A percentile compares a stretch with the other conserved stretches of the same genome.
Conservation (phyloP, 2,797 vertebrate genomes). For the Dipus sagitta region DNA sequence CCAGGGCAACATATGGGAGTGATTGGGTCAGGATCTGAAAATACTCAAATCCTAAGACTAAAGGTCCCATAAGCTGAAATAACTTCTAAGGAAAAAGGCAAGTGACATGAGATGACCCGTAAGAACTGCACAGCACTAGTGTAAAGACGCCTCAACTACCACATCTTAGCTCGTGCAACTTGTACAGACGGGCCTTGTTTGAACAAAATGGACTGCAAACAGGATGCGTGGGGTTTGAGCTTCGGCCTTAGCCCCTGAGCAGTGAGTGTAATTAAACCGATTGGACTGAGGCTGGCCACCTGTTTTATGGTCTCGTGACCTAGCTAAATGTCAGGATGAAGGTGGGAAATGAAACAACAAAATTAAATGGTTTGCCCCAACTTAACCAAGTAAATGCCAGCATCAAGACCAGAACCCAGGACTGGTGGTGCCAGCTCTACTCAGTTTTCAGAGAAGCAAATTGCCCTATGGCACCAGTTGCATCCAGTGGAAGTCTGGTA, state of each 20-base stretch:
- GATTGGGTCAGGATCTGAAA: not conserved
- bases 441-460: slow-evolving; percentile 17
- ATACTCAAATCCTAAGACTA: not conserved
- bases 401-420: not conserved
- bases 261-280: not conserved
- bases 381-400: not conserved
- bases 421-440: not conserved
- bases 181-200: not conserved
- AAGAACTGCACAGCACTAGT: not conserved
- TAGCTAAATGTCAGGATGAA: not conserved
- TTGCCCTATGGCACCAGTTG: not conserved
- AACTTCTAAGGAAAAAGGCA: not conserved
- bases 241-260: not conserved
- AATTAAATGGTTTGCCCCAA: slow-evolving; percentile 5
- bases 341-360: not conserved
- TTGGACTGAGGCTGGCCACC: not conserved
- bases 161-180: not conserved
- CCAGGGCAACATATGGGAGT: not conserved
- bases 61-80: not conserved
- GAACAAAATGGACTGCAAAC: not conserved
- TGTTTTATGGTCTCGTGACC: slow-evolving; percentile 7
- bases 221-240: not conserved
- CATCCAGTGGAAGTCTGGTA: not conserved
- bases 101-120: not conserved
- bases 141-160: not conserved